A percentile compares a stretch with the other conserved stretches of the same genome.
phyloP scores from a whole-genome alignment of 2,113 vertebrate genomes.

The Actenoides lindsayi region DNA sequence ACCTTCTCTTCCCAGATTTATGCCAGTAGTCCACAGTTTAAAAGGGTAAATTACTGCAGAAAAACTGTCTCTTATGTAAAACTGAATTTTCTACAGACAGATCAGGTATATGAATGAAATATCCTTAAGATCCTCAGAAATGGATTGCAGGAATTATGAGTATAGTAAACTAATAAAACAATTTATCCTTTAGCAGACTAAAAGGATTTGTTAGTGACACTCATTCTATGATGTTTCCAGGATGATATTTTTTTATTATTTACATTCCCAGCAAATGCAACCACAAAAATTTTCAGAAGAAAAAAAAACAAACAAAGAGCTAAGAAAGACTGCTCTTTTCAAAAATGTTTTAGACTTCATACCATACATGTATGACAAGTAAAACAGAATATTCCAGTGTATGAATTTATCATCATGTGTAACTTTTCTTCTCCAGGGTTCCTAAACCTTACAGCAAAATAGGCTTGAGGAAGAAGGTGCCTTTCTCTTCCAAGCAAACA shows the following conservation, averaged over 20 bases:
- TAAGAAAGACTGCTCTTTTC: neutral
- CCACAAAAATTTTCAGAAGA: neutral
- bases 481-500: neutral
- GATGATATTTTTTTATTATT: neutral
- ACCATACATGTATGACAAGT: neutral
- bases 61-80: neutral
- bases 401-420: neutral
- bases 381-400: neutral
- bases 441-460: neutral
- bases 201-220: neutral
- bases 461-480: neutral
- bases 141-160: neutral
- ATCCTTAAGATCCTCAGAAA: neutral
- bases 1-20: neutral
- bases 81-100: neutral
- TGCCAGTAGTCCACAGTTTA: neutral
- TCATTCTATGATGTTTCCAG: neutral
- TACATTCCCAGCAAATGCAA: neutral
- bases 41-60: neutral
- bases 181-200: neutral
- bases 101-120: neutral
- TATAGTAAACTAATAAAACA: neutral
- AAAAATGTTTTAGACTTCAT: neutral
- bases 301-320: neutral
- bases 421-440: neutral